Evolutionary conservation across 53 echinoderm and acorn worm species (phyloP).

Genomic region (Crossaster papposus): DNA sequence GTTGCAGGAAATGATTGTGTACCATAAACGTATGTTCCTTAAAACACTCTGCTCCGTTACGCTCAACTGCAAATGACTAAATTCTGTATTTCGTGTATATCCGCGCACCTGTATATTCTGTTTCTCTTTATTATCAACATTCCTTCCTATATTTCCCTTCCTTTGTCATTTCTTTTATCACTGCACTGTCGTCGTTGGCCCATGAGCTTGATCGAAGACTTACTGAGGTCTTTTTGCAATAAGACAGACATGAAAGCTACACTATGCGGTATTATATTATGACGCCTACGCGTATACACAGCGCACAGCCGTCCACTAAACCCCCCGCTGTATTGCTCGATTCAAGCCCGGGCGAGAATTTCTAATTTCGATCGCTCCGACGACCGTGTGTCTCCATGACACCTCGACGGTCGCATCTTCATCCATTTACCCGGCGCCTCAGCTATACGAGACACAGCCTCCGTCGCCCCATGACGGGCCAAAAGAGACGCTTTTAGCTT

Average conservation of each 20-base stretch:
- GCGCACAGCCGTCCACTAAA: background rate
- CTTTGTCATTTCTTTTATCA: background rate
- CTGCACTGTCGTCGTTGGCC: background rate
- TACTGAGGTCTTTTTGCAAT: background rate
- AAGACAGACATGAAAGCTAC: background rate
- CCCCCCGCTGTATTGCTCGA: background rate
- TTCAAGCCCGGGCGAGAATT: slow-evolving; percentile 35
- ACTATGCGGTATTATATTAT: background rate
- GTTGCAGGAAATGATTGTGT: background rate
- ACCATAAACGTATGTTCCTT: no score
- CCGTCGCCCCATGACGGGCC: background rate
- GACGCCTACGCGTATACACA: background rate
- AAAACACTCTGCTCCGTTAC: background rate
- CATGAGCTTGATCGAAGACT: background rate
- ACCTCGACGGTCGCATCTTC: slow-evolving; percentile 1
- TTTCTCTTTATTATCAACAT: background rate
- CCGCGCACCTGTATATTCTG: background rate
- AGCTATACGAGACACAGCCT: background rate
- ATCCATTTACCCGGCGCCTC: slow-evolving; percentile 2
- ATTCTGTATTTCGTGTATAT: no score
- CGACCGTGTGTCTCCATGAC: slow-evolving; percentile 34
- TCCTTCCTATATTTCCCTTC: background rate
- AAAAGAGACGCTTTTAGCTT: background rate
- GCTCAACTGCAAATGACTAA: background rate
- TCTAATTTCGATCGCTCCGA: slow-evolving; percentile 56